phyloP scores from a whole-genome alignment of 1,140 invertebrate genomes.

The Anadara kagoshimensis region DNA sequence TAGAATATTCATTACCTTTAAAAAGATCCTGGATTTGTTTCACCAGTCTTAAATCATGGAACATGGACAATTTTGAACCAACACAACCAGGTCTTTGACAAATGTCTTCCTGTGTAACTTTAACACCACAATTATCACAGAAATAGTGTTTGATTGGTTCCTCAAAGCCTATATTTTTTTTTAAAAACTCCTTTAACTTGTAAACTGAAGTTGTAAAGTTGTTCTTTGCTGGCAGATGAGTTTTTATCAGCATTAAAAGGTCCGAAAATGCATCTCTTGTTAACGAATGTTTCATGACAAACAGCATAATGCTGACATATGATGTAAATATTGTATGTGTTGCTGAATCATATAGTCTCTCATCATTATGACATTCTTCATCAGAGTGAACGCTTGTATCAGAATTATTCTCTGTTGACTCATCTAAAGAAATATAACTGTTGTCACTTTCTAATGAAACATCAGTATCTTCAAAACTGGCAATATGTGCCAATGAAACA shows the following conservation, averaged over 20 bases:
- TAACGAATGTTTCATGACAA: neutral
- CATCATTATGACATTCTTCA: no score
- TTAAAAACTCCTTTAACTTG: neutral
- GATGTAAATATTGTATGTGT: neutral
- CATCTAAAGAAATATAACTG: no score
- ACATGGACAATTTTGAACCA: neutral
- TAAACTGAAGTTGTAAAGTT: constrained; percentile 2
- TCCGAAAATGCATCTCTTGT: neutral
- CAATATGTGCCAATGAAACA: no score
- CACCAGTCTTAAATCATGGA: neutral
- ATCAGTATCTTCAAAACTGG: no score
- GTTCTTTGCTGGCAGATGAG: neutral
- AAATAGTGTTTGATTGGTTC: neutral
- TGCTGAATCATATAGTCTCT: neutral
- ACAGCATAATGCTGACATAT: constrained; percentile 3
- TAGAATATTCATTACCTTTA: neutral
- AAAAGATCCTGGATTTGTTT: neutral
- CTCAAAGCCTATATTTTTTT: neutral
- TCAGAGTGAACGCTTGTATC: no score
- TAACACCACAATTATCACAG: neutral
- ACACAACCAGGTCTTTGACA: neutral
- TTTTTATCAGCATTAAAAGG: neutral
- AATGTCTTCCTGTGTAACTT: neutral
- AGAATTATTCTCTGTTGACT: no score
- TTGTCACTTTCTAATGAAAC: no score